These are phyloP conservation scores for Sinopyrophorus schimmeli DNA, from an alignment of 2,888 invertebrate genomes.

Conservation along the genomic window DNA sequence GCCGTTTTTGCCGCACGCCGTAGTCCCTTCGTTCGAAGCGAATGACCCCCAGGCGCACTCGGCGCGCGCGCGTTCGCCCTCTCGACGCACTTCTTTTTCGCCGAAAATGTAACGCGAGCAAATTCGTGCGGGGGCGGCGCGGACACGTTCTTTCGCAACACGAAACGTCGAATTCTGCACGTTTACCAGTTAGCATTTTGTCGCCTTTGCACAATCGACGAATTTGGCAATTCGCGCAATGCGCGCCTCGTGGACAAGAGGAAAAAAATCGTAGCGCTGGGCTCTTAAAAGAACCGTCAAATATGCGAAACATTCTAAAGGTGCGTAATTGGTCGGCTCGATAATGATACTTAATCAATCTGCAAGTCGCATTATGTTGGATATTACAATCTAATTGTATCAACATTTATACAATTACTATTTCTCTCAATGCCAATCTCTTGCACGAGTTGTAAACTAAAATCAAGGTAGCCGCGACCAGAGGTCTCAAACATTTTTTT, in stretches of 20 bases:
- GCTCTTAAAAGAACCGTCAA: slow-evolving; percentile 5
- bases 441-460: slow-evolving; percentile 45
- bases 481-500: slow-evolving; percentile 19
- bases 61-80: too few species aligned
- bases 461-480: slow-evolving; percentile 41
- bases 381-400: slow-evolving; percentile 52
- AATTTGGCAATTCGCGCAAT: too few species aligned
- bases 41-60: too few species aligned
- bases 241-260: too few species aligned
- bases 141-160: too few species aligned
- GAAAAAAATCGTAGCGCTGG: too few species aligned
- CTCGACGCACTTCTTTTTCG: too few species aligned
- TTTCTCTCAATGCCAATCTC: slow-evolving; percentile 51
- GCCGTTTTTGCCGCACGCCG: slow-evolving; percentile 40
- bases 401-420: slow-evolving; percentile 50
- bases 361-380: slow-evolving; percentile 39
- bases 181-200: too few species aligned
- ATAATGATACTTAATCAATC: slow-evolving; percentile 41
- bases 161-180: too few species aligned
- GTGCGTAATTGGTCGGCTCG: slow-evolving; percentile 29
- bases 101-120: not conserved
- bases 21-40: slow-evolving; percentile 33
- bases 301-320: slow-evolving; percentile 27
- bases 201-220: too few species aligned
- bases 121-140: not conserved